Conservation (phyloP, 1,140 invertebrate species). For the Trichonephila clavipes region DNA sequence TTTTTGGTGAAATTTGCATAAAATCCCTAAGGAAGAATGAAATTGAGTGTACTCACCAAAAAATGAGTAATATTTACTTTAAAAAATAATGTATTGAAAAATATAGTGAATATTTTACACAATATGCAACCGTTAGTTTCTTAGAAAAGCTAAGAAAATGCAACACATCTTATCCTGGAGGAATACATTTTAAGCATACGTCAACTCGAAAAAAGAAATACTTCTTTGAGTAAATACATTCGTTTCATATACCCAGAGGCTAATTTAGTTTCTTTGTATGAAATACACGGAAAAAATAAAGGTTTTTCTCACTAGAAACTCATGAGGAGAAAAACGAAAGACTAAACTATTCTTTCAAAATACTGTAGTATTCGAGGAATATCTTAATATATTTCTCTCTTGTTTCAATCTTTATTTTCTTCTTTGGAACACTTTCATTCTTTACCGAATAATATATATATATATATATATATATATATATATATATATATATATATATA, state of each 20-base stretch:
- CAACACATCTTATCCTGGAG: not conserved
- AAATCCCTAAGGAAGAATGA: too few species aligned
- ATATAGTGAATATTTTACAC: not conserved
- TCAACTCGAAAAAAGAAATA: not conserved
- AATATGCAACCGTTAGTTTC: not conserved
- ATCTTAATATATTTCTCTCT: not conserved
- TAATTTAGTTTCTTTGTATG: not conserved
- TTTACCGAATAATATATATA: too few species aligned
- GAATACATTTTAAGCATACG: not conserved
- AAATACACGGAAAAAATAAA: not conserved
- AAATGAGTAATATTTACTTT: not conserved
- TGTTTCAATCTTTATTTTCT: not conserved
- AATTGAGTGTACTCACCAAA: not conserved
- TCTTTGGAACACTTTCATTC: too few species aligned
- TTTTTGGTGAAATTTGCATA: too few species aligned
- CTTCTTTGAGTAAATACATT: not conserved
- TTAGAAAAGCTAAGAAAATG: not conserved
- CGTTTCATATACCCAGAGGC: constrained; percentile 15
- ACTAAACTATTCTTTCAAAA: constrained; percentile 17
- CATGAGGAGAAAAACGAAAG: not conserved
- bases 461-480: too few species aligned
- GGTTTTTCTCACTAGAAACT: not conserved
- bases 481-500: too few species aligned
- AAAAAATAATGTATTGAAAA: not conserved
- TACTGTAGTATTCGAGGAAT: not conserved